Percentiles rank a stretch among this genome's conserved stretches.
Conservation (phyloP, 2,888 invertebrate species). For the Troglohyphantes excavatus region DNA sequence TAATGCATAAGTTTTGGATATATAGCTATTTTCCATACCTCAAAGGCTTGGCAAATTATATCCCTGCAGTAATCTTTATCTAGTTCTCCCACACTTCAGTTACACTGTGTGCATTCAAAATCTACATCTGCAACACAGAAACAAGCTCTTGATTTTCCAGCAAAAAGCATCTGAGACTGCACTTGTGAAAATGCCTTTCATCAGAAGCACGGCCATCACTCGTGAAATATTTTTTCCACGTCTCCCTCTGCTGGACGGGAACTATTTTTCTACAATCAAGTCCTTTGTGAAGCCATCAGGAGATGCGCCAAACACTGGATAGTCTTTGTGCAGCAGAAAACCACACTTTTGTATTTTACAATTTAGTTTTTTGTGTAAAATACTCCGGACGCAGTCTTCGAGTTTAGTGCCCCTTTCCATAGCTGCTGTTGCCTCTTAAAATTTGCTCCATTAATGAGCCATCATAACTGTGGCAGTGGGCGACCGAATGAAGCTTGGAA, state of each 20-base stretch:
- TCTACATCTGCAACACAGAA: neutral
- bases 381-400: neutral
- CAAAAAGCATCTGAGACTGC: too few species aligned
- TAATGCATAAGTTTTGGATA: neutral
- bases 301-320: slow-evolving; percentile 5
- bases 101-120: neutral
- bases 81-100: neutral
- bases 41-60: neutral
- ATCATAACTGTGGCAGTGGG: neutral
- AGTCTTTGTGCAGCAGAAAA: neutral
- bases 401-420: neutral
- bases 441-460: neutral
- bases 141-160: too few species aligned
- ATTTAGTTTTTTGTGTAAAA: neutral
- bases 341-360: neutral
- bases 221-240: neutral
- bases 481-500: neutral
- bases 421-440: neutral
- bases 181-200: neutral
- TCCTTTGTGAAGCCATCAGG: neutral
- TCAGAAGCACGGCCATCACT: neutral
- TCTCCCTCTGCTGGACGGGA: neutral
- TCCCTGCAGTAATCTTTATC: neutral
- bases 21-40: neutral
- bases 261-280: slow-evolving; percentile 6